Evolutionary conservation across 1,140 invertebrate species (phyloP), one percentile per base, ranked within the genome.

Genomic region (Trinorchestia longiramus): DNA sequence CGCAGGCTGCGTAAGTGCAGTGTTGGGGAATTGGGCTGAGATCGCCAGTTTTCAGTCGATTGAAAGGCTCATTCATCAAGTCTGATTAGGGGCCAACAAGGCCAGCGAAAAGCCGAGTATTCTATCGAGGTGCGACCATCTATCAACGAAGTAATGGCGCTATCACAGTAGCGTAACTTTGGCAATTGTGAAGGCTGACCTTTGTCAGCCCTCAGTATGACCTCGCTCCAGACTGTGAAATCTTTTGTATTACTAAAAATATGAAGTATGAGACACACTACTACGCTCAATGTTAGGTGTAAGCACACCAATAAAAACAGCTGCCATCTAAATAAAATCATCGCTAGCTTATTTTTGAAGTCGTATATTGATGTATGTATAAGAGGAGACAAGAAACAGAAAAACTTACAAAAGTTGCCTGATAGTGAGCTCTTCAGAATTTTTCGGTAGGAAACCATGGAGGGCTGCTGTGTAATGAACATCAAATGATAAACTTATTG

Each of bases 181-280:
- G 88, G 88, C 88, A 90, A 90, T 90, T 90, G 88, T 90, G 88
- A 43, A 42, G 88, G 15, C 88, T 77, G 62, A 77, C 62, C 62
- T 77, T 77, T 19, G 47, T 53, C 19, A 53, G 47, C 47, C 47
- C 6, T 53, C 62, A 77, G 62, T 36, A 77, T 77, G 62, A 77
- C 62, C 62, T 77, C 62, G 28, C 62, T 11, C 62, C 62, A 1
- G 15, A 23, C 15, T 23, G 36, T 77, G 1, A 28, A 36, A 28
- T 77, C 62, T 77, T 77, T 11, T 15, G 62, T 28, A 19, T 28
- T 77, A 3, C 36, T 15, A 36, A 11, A 36, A 11, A 1, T 1
- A 11, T 36, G 62, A 23, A 15, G 36, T 36, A 77, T 36, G 28
- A 77, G 62, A 19, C 28, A 15, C 1, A 11, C 15, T 77, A 28